These are phyloP conservation scores for Prenolepis imparis DNA, from an alignment of 2,888 invertebrate genomes.

Conservation along the genomic window DNA sequence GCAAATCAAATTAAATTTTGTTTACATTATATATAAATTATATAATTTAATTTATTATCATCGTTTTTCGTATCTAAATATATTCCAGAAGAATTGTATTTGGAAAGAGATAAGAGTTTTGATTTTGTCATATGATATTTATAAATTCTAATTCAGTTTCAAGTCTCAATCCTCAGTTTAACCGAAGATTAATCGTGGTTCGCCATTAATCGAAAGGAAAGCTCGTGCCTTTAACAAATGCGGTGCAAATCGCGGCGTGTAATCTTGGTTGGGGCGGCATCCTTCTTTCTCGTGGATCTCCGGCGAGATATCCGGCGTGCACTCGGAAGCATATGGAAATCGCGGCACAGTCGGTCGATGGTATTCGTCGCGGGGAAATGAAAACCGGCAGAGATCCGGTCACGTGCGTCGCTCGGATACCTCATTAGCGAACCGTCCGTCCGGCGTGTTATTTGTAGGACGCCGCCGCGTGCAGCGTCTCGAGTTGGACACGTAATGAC, in stretches of 20 bases:
- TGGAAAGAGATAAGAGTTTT: background rate
- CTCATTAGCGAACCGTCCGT: slow-evolving; percentile 70
- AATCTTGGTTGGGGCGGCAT: slow-evolving; percentile 13
- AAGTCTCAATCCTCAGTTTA: slow-evolving; percentile 12
- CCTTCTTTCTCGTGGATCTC: slow-evolving; percentile 6
- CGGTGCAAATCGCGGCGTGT: slow-evolving; percentile 7
- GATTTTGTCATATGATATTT: background rate
- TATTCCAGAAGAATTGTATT: background rate
- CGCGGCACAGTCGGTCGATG: background rate
- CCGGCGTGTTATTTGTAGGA: slow-evolving; percentile 73
- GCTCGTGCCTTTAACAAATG: slow-evolving; percentile 14
- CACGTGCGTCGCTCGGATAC: slow-evolving; percentile 68
- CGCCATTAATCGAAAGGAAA: background rate
- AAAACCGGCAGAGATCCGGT: slow-evolving; percentile 73
- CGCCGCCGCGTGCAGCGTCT: slow-evolving; percentile 54
- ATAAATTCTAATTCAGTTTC: background rate
- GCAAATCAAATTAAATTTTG: background rate
- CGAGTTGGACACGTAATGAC: slow-evolving; percentile 66
- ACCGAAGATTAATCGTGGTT: background rate
- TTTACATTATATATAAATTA: background rate
- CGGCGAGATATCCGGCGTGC: background rate
- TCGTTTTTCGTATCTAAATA: background rate
- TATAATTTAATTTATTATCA: background rate
- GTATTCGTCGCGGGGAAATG: slow-evolving; percentile 49
- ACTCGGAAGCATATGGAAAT: slow-evolving; percentile 49